phyloP scores from a whole-genome alignment of 2,888 invertebrate species.

The Sinelater perroti region DNA sequence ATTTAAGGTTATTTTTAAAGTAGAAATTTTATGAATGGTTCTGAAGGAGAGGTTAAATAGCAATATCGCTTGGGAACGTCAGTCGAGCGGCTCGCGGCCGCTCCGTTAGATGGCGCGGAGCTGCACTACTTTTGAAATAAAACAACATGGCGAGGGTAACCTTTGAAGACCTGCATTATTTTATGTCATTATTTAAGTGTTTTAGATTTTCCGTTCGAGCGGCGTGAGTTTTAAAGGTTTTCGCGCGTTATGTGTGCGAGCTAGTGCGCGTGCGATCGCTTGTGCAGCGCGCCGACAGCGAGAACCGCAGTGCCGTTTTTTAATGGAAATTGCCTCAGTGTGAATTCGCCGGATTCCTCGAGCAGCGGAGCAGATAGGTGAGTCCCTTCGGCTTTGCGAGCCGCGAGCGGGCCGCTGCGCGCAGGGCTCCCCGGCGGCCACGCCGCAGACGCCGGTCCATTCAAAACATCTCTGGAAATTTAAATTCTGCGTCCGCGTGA shows the following conservation, averaged over 20 bases:
- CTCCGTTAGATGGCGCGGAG: conserved; percentile 34
- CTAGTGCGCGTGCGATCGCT: conserved; percentile 17
- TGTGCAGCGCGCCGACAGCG: too few species aligned
- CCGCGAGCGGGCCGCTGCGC: too few species aligned
- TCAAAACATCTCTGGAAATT: conserved; percentile 16
- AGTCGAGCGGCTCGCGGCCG: too few species aligned
- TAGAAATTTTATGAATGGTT: too few species aligned
- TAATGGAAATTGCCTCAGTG: conserved; percentile 1
- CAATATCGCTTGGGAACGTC: too few species aligned
- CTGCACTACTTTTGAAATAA: conserved; percentile 42
- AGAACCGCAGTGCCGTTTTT: conserved; percentile 13
- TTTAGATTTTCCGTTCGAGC: conserved; percentile 28
- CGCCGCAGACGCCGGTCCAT: too few species aligned
- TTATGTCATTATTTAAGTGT: conserved; percentile 42
- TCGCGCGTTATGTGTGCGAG: conserved; percentile 14
- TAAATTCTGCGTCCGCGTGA: conserved; percentile 32
- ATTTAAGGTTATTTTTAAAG: too few species aligned
- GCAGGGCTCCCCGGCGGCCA: too few species aligned
- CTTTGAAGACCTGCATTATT: conserved; percentile 43
- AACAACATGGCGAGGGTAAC: conserved; percentile 46
- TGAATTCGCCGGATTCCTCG: too few species aligned
- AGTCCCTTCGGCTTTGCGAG: too few species aligned
- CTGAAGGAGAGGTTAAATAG: too few species aligned
- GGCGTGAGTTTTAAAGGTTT: conserved; percentile 23
- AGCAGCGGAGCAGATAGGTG: too few species aligned